Percentiles rank a stretch among this genome's conserved stretches.
Conservation (phyloP, 1,140 invertebrate species). For the Lycorma delicatula region DNA sequence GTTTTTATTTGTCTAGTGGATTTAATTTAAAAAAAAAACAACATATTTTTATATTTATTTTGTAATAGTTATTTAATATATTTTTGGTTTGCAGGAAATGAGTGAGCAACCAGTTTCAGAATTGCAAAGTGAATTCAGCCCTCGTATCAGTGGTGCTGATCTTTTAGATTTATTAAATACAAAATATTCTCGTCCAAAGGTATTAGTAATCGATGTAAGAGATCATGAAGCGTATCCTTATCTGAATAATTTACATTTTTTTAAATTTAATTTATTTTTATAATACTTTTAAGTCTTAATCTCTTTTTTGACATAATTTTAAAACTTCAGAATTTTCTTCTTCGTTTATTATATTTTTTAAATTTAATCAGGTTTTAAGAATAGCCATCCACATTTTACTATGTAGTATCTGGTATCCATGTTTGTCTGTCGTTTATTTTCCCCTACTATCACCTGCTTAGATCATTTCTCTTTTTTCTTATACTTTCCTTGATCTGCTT, state of each 20-base stretch:
- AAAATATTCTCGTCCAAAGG: constrained; percentile 47
- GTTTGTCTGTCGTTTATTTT: background rate
- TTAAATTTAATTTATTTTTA: constrained; percentile 24
- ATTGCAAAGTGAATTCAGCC: constrained; percentile 61
- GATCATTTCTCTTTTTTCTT: no score
- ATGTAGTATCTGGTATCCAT: background rate
- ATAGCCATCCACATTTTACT: background rate
- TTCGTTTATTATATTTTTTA: no score
- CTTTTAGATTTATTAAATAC: constrained; percentile 60
- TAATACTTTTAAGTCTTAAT: constrained; percentile 16
- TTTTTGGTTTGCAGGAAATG: constrained; percentile 50
- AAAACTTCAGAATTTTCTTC: no score
- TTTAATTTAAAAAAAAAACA: no score
- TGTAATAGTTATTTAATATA: constrained; percentile 12
- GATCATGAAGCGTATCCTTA: constrained; percentile 56
- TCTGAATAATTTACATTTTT: background rate
- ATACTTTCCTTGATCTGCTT: no score
- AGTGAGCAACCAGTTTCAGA: constrained; percentile 56
- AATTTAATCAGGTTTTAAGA: background rate
- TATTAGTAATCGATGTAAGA: constrained; percentile 70
- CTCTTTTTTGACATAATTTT: background rate
- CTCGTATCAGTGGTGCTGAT: constrained; percentile 78
- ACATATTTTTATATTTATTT: constrained; percentile 18
- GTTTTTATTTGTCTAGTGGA: no score
- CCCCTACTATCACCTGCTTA: no score